Percentiles rank a stretch among this genome's conserved stretches.
These are phyloP conservation scores for Cichladusa arquata DNA, from an alignment of 2,113 vertebrate species.

Conservation along the genomic window DNA sequence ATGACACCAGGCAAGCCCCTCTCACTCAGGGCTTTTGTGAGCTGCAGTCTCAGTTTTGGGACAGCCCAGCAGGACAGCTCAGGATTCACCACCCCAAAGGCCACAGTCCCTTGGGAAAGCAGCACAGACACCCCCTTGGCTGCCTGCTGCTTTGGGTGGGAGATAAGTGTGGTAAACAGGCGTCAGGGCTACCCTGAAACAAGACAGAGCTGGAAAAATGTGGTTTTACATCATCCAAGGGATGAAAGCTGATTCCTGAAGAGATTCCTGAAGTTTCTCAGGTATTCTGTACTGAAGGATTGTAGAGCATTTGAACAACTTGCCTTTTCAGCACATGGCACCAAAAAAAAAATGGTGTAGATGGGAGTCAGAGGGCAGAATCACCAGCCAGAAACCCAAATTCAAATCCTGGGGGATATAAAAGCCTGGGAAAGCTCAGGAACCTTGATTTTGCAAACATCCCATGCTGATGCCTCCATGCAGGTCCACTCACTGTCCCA, in stretches of 20 bases:
- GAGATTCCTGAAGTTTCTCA: background rate
- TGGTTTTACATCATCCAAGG: background rate
- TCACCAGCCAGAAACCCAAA: background rate
- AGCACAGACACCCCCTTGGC: fast-evolving
- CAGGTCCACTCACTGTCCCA: background rate
- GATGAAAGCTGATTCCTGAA: background rate
- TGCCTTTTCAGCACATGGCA: background rate
- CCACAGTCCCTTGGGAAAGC: background rate
- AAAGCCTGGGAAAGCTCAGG: background rate
- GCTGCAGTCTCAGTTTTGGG: background rate
- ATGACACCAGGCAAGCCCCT: fast-evolving
- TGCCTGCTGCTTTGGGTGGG: fast-evolving
- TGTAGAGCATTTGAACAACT: background rate
- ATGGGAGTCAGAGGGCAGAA: fast-evolving
- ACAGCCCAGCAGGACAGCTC: background rate
- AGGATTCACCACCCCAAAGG: background rate
- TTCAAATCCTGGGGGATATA: background rate
- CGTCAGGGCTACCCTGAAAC: fast-evolving
- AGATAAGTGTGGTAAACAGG: fast-evolving
- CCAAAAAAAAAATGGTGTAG: background rate
- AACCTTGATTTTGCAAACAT: background rate
- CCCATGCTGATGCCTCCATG: fast-evolving
- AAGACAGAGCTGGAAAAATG: background rate
- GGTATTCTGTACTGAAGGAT: background rate
- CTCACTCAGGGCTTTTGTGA: fast-evolving